Evolutionary conservation across 1,140 invertebrate species (phyloP), one percentile per base, ranked within the genome.

Genomic region (Cheumatopsyche charites): DNA sequence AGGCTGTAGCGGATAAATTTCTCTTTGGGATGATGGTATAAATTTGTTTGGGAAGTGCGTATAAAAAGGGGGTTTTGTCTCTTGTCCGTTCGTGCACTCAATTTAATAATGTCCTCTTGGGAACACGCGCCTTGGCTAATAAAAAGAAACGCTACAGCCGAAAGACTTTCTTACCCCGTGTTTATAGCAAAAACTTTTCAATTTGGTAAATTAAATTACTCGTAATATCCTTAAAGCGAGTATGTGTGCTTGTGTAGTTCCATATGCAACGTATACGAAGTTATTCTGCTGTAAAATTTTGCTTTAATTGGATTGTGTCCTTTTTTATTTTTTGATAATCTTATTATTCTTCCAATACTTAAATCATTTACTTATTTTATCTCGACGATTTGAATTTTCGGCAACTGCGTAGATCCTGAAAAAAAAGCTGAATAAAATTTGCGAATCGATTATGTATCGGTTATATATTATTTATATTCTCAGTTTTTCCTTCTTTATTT

Each of bases 171-270:
- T 49, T 47, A 63, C 63, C n/a, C 67, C 21, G 43, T 67, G 70
- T 66, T n/a, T 72, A 72, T 58, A 21, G 52, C 68, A 55, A 75
- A 67, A 73, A 72, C 74, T 75, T 73, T 73, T 75, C 74, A 67
- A 75, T 75, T 75, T 75, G 47, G 62, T 12, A 72, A 75, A 75
- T 75, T 75, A 75, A 70, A 61, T 72, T 67, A 68, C 66, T 36
- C 66, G 45, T 68, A 70, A 70, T 75, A 72, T 41, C 47, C 52
- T 58, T 61, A 67, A 67, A 36, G 55, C 66, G 66, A 55, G 36
- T 36, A 36, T 36, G 9, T 36, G 29, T 36, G 9, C 29, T 4
- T 21, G 55, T 21, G 55, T 21, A 19, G 6, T 23, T 61, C 21
- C 47, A 5, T 49, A 15, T 13, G 3, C 3, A 21, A 49, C 47